These are phyloP conservation scores for Scelioninae gen. 1 DNA, from an alignment of 2,888 invertebrate genomes.

Conservation along the genomic window DNA sequence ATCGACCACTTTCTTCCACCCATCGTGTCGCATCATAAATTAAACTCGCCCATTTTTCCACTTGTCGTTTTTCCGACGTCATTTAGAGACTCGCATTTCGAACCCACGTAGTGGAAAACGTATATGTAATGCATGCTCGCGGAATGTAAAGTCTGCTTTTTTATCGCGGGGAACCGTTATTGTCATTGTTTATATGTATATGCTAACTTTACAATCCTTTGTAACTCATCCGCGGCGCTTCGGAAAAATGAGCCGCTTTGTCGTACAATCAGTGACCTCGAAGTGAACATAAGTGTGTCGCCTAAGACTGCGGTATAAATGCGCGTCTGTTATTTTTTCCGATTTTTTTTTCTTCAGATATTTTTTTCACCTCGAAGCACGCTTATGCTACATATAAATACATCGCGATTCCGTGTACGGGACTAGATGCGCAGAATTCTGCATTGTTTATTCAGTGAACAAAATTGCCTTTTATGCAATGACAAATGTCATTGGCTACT, in stretches of 20 bases:
- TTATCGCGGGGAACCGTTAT: neutral
- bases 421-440: neutral
- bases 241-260: conserved; percentile 55
- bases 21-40: conserved; percentile 3
- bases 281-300: conserved; percentile 9
- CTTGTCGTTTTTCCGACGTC: neutral
- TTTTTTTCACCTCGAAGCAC: neutral
- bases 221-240: conserved; percentile 13
- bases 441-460: neutral
- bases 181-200: conserved; percentile 10
- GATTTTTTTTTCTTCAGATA: neutral
- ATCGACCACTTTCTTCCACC: conserved; percentile 25
- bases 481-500: neutral
- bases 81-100: neutral
- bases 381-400: conserved; percentile 13
- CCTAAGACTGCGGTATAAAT: conserved; percentile 3
- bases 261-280: conserved; percentile 47
- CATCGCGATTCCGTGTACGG: conserved; percentile 8
- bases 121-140: neutral
- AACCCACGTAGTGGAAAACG: conserved; percentile 1
- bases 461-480: conserved; percentile 15
- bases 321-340: neutral
- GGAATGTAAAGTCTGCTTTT: conserved; percentile 2
- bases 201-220: neutral
- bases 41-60: conserved; percentile 5